Conservation (phyloP, 2,113 vertebrate genomes). For the Boulengeromyrus knoepffleri region DNA sequence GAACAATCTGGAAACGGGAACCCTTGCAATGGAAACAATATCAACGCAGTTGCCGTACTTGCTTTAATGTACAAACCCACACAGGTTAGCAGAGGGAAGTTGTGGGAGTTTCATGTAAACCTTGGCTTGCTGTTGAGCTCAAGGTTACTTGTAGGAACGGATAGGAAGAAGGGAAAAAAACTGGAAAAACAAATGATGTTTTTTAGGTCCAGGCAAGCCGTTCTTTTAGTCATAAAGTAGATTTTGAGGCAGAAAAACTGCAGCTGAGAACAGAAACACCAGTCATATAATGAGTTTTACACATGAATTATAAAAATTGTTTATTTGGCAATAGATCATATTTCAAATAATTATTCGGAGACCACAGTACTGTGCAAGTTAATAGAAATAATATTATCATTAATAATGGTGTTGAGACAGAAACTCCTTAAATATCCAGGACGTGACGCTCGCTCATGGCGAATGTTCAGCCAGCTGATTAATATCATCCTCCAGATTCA, state of each 20-base stretch:
- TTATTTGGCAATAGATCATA: background rate
- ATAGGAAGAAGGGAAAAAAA: background rate
- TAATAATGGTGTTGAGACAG: background rate
- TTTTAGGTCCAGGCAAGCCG: background rate
- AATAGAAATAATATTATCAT: background rate
- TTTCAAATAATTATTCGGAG: slow-evolving; percentile 2
- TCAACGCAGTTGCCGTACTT: background rate
- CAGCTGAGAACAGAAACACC: background rate
- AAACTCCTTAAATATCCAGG: background rate
- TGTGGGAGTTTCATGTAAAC: background rate
- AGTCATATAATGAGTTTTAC: background rate
- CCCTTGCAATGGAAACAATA: background rate
- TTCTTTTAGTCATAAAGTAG: background rate
- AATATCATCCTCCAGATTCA: background rate
- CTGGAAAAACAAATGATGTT: background rate
- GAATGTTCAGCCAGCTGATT: background rate
- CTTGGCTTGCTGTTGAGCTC: background rate
- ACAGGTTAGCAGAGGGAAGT: background rate
- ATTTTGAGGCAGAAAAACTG: background rate
- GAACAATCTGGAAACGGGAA: background rate
- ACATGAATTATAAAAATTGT: background rate
- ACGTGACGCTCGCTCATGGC: background rate
- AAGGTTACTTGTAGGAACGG: background rate
- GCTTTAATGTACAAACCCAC: background rate
- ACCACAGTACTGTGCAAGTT: background rate